Percentiles rank a stretch among this genome's conserved stretches.
phyloP scores from a whole-genome alignment of 2,113 vertebrate species.

The Ivindomyrus marchei region DNA sequence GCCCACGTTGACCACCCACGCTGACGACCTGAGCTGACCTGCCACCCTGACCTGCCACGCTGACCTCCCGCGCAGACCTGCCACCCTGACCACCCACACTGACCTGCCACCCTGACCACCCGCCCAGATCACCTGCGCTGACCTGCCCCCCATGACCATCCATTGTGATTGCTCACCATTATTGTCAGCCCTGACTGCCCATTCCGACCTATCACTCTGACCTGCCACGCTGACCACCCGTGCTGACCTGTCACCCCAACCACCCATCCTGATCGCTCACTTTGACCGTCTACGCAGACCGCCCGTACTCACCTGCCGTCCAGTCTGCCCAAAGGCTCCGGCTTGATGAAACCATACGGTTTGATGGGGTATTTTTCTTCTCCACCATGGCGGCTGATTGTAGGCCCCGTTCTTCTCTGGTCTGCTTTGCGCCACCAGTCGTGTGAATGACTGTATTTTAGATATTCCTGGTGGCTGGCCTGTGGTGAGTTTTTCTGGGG shows the following conservation, averaged over 20 bases:
- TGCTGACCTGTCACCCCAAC: background rate
- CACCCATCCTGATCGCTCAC: background rate
- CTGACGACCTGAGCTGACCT: no score
- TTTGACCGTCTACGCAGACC: background rate
- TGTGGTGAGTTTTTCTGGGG: background rate
- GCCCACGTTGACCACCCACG: no score
- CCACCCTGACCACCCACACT: no score
- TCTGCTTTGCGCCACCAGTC: background rate
- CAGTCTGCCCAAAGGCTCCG: background rate
- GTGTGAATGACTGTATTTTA: background rate
- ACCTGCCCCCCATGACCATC: background rate
- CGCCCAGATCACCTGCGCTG: no score
- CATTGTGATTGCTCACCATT: background rate
- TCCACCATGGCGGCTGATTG: background rate
- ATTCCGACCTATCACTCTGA: no score
- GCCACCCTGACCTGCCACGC: no score
- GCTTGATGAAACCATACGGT: background rate
- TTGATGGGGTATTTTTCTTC: background rate
- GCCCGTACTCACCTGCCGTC: background rate
- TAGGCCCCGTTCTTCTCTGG: background rate
- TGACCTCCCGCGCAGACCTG: no score
- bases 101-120: background rate
- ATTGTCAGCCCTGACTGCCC: no score
- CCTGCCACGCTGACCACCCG: background rate
- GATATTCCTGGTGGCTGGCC: background rate